Evolutionary conservation across 1,140 invertebrate species (phyloP).

Genomic region (Habropoda laboriosa): DNA sequence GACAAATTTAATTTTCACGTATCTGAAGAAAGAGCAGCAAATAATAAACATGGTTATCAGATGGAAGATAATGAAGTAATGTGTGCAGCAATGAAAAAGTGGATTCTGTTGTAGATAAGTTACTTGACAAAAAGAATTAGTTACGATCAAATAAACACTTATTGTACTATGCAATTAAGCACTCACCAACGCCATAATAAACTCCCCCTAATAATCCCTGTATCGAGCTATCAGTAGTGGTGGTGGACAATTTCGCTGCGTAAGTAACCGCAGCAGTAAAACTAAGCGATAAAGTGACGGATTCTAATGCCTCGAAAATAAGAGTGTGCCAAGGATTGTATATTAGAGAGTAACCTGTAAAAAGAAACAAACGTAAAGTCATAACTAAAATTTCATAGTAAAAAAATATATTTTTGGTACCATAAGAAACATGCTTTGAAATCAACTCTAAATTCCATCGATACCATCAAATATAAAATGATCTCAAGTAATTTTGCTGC

Average conservation of each 20-base stretch:
- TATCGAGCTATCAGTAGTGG: conserved; percentile 90
- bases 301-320: conserved; percentile 92
- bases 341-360: conserved; percentile 89
- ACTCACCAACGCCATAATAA: conserved; percentile 90
- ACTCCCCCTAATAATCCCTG: conserved; percentile 91
- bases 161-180: no score
- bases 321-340: conserved; percentile 91
- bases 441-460: not conserved
- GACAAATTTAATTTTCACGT: no score
- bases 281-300: conserved; percentile 90
- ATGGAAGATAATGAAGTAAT: no score
- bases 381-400: not conserved
- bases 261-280: conserved; percentile 92
- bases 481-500: not conserved
- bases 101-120: no score
- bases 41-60: no score
- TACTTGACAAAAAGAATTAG: no score
- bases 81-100: no score
- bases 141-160: no score
- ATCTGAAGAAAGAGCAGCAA: not conserved
- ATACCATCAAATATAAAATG: not conserved
- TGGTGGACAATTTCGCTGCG: conserved; percentile 89
- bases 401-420: no score
- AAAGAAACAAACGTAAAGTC: not conserved
- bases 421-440: no score